Base-by-base conservation (phyloP, 2,888 invertebrate genomes). In the Cyaniris semiargus region DNA sequence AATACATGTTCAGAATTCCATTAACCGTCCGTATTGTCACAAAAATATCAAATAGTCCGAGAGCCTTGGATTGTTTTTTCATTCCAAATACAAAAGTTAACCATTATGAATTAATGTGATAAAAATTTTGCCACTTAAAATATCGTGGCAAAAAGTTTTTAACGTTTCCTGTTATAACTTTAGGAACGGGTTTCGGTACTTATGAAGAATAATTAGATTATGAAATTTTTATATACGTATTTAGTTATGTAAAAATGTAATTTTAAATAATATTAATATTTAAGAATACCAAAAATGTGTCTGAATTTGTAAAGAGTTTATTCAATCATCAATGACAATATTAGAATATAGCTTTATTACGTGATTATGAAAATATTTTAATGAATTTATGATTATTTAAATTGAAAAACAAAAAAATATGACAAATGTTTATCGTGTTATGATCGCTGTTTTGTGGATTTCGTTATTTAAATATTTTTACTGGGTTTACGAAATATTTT, bases 101-200 rank as follows among this genome's bases (percentile, higher is more conserved):
- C 53, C 53, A 53, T 18, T 18, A 53, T 18, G 53, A 53, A 44
- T 44, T 10, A 44, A 72, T 72, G 72, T 72, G 44, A 23, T 44
- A 44, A 44, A 5, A 71, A n/a, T 71, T 1, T 72, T 72, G 72
- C 38, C 44, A 44, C 72, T 44, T 21, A 23, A 44, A n/a, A 44
- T 72, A 31, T 74, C 27, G 53, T 74, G 23, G 53, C 27, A 4
- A 15, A 53, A 27, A 53, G 34, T 44, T 23, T 72, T 48, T 23
- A 53, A 74, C 66, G 27, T 53, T 15, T 74, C 48, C 27, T 48
- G 15, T 18, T 53, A 8, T 74, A 23, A 48, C 53, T 48, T 21
- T 48, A 38, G n/a, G 48, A 15, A 74, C 53, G 48, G 74, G 74
- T 74, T 74, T 74, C 44, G 53, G 74, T 74, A 74, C 74, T 74